phyloP scores from a whole-genome alignment of 2,113 vertebrate species.

The Marmota flaviventris region DNA sequence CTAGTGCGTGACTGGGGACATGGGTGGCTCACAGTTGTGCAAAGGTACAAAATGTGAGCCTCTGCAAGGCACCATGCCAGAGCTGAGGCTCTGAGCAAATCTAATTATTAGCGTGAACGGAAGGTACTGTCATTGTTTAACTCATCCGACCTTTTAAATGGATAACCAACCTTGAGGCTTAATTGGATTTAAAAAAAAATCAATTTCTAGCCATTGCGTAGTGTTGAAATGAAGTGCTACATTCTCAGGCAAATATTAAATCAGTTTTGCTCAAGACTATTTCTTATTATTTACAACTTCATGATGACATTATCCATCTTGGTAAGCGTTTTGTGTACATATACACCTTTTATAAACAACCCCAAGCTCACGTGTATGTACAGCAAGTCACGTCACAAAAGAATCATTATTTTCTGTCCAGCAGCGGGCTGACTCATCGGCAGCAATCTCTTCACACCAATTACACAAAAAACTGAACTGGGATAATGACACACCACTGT shows the following conservation, averaged over 20 bases:
- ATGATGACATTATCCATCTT: constrained; percentile 33
- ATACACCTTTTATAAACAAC: constrained; percentile 27
- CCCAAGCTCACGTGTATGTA: background rate
- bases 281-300: constrained; percentile 70
- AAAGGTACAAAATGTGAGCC: background rate
- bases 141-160: constrained; percentile 81
- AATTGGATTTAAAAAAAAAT: constrained; percentile 83
- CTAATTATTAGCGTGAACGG: constrained; percentile 77
- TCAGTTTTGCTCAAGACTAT: constrained; percentile 51
- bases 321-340: background rate
- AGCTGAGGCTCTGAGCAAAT: constrained; percentile 55
- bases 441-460: constrained; percentile 54
- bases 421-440: constrained; percentile 11
- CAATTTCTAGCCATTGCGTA: constrained; percentile 75
- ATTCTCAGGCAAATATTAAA: constrained; percentile 57
- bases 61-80: background rate
- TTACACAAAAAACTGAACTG: constrained; percentile 46
- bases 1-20: background rate
- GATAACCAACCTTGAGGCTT: constrained; percentile 84
- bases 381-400: background rate
- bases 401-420: background rate
- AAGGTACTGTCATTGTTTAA: constrained; percentile 76
- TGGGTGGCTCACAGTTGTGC: rapidly evolving
- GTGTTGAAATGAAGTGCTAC: constrained; percentile 61
- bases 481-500: constrained; percentile 53